Evolutionary conservation across 1,140 invertebrate genomes (phyloP).

Genomic region (Drosophila saltans): DNA sequence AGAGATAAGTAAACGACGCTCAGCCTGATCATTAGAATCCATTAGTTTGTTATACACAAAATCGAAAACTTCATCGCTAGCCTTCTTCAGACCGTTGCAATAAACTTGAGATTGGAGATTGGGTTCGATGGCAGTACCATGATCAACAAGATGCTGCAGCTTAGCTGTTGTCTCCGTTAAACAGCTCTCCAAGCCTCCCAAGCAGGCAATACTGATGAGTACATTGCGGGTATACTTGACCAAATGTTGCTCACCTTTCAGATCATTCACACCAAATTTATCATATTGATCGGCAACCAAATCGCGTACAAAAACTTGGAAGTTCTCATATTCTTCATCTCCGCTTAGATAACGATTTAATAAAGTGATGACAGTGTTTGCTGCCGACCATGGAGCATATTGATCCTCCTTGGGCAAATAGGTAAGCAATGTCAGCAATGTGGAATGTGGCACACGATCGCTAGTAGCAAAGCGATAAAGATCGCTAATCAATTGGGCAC

Average conservation of each 20-base stretch:
- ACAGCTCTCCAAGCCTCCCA: conserved; percentile 83
- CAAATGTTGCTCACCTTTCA: conserved; percentile 76
- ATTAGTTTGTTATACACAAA: conserved; percentile 86
- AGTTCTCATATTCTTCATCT: conserved; percentile 55
- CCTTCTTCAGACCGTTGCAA: conserved; percentile 87
- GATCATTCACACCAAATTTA: conserved; percentile 80
- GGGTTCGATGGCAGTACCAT: conserved; percentile 73
- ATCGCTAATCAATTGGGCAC: conserved; percentile 91
- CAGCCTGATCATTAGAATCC: conserved; percentile 84
- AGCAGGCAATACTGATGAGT: conserved; percentile 84
- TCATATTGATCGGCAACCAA: conserved; percentile 79
- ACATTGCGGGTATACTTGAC: conserved; percentile 77
- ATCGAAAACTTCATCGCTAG: conserved; percentile 86
- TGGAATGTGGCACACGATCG: conserved; percentile 83
- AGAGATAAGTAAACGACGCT: conserved; percentile 84
- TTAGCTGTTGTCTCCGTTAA: conserved; percentile 79
- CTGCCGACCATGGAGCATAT: conserved; percentile 86
- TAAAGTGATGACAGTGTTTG: conserved; percentile 71
- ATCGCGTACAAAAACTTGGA: conserved; percentile 54
- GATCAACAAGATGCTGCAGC: conserved; percentile 75
- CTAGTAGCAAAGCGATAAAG: conserved; percentile 87
- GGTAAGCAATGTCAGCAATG: conserved; percentile 83
- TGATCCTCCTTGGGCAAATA: conserved; percentile 86
- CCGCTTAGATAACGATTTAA: conserved; percentile 74
- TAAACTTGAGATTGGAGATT: conserved; percentile 84